Evolutionary conservation across 2,113 vertebrate species (phyloP).

Genomic region (Mixornis gularis): DNA sequence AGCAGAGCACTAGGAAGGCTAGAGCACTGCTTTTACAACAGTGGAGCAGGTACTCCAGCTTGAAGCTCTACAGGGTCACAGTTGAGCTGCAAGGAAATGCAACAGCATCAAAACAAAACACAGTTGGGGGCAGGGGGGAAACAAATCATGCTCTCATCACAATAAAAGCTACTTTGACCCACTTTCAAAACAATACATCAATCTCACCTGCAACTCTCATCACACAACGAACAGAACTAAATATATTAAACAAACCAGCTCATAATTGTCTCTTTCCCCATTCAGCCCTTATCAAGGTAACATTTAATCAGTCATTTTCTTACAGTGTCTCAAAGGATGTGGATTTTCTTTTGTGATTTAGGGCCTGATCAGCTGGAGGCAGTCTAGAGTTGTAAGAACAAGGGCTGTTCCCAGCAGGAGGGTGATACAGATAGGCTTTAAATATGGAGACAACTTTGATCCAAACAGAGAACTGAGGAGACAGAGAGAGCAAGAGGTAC

Average conservation of each 20-base stretch:
- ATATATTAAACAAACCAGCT: constrained; percentile 43
- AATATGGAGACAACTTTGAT: not conserved
- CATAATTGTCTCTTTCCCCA: not conserved
- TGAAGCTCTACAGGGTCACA: constrained; percentile 21
- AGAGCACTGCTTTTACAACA: not conserved
- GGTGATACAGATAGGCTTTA: not conserved
- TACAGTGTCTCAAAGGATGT: not conserved
- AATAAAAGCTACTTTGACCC: constrained; percentile 58
- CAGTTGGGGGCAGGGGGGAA: not conserved
- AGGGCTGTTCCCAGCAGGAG: not conserved
- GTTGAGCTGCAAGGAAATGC: constrained; percentile 43
- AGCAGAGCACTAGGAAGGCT: not conserved
- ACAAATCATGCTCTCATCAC: constrained; percentile 47
- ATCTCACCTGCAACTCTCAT: constrained; percentile 46
- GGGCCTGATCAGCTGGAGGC: not conserved
- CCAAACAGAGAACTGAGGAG: constrained; percentile 3
- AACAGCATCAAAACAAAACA: constrained; percentile 47
- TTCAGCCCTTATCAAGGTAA: constrained; percentile 34
- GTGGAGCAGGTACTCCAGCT: not conserved
- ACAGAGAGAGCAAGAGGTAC: not conserved
- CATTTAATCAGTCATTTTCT: not conserved
- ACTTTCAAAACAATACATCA: constrained; percentile 60
- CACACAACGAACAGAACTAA: constrained; percentile 36
- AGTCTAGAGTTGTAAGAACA: not conserved
- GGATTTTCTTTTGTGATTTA: not conserved